Conservation (phyloP, 1,140 invertebrate genomes). For the Musca vetustissima region DNA sequence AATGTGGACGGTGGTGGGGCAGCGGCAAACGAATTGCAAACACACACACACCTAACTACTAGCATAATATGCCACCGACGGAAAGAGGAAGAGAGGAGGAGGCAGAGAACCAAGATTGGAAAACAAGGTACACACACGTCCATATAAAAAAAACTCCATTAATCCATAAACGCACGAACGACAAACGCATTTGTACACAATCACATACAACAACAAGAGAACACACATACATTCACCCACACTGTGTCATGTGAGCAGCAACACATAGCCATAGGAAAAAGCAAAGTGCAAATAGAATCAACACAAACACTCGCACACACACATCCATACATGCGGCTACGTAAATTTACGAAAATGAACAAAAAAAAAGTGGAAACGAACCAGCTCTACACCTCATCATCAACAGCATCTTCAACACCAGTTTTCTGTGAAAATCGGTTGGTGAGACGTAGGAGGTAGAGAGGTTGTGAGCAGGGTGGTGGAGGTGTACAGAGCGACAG, state of each 20-base stretch:
- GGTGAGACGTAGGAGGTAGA: too few relatives aligned
- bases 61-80: too few relatives aligned
- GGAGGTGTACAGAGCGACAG: too few relatives aligned
- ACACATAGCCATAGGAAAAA: neutral
- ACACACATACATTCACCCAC: too few relatives aligned
- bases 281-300: neutral
- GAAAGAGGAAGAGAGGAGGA: too few relatives aligned
- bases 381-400: neutral
- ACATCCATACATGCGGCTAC: neutral
- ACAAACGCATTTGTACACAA: constrained; percentile 1
- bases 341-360: neutral
- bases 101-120: too few relatives aligned
- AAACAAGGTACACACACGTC: neutral
- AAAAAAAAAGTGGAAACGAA: neutral
- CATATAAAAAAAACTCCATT: constrained; percentile 19
- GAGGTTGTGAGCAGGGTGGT: too few relatives aligned
- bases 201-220: too few relatives aligned
- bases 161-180: constrained; percentile 14
- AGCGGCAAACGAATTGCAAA: too few relatives aligned
- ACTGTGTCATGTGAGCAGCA: too few relatives aligned
- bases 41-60: too few relatives aligned
- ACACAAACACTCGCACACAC: neutral
- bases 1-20: too few relatives aligned
- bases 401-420: neutral
- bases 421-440: neutral